Percentiles rank a stretch among this genome's conserved stretches.
These are phyloP conservation scores for Trimorus sp. DNA, from an alignment of 2,888 invertebrate genomes.

Conservation along the genomic window DNA sequence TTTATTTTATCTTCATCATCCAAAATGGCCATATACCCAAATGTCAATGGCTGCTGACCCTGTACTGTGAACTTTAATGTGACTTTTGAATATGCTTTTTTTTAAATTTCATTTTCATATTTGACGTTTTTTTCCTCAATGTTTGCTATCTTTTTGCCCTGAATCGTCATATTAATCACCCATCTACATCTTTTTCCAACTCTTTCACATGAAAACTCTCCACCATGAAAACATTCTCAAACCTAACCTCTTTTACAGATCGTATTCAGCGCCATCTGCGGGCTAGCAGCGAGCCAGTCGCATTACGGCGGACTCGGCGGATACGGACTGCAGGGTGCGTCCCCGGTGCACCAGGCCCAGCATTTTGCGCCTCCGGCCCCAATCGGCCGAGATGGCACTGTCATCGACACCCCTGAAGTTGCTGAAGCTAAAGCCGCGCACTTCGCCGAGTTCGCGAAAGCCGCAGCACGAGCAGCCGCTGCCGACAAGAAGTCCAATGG, in stretches of 20 bases:
- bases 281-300: slow-evolving; percentile 70
- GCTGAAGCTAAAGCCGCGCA: slow-evolving; percentile 80
- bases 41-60: no score
- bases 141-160: no score
- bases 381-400: slow-evolving; percentile 79
- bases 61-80: no score
- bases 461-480: slow-evolving; percentile 78
- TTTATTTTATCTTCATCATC: no score
- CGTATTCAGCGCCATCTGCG: slow-evolving; percentile 69
- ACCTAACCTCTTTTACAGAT: slow-evolving; percentile 68
- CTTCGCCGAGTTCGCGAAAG: slow-evolving; percentile 79
- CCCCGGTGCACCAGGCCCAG: slow-evolving; percentile 52
- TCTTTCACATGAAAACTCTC: no score
- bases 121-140: no score
- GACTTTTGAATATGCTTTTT: no score
- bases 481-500: slow-evolving; percentile 70
- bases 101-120: no score
- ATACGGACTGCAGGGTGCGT: slow-evolving; percentile 64
- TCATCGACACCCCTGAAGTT: slow-evolving; percentile 81
- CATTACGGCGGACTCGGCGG: slow-evolving; percentile 71
- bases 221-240: no score
- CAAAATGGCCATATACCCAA: no score
- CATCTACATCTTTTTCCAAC: no score
- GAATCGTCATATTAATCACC: no score
- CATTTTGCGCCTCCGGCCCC: slow-evolving; percentile 76